Evolutionary conservation across 2,888 invertebrate genomes (phyloP).

Genomic region (Dryomyza anilis): DNA sequence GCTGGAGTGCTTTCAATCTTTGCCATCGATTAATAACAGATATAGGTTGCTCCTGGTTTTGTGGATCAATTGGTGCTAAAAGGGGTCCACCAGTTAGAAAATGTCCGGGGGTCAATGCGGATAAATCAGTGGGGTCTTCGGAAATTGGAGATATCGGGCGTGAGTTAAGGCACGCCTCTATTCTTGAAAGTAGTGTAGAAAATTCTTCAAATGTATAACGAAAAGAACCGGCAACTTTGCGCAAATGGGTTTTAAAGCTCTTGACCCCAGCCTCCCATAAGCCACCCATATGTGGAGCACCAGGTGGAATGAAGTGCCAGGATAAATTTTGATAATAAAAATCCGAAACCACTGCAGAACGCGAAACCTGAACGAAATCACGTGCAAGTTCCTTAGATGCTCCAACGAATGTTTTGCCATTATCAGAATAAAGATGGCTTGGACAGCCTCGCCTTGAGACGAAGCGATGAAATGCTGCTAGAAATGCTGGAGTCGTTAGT

Average conservation of each 20-base stretch:
- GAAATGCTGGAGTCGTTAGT: neutral
- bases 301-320: no score
- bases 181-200: conserved; percentile 12
- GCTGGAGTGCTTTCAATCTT: neutral
- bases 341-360: conserved; percentile 5
- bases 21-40: neutral
- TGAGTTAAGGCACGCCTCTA: conserved; percentile 23
- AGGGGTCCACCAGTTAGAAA: conserved; percentile 7
- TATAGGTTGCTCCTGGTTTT: neutral
- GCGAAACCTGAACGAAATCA: conserved; percentile 9
- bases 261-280: no score
- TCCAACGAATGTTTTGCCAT: conserved; percentile 11
- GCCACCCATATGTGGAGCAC: no score
- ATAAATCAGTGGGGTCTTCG: conserved; percentile 2
- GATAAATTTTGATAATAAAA: no score
- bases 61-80: conserved; percentile 9
- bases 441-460: neutral
- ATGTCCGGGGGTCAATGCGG: conserved; percentile 10
- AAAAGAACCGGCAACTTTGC: conserved; percentile 13
- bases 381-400: neutral
- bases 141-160: conserved; percentile 7
- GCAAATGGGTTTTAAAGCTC: conserved; percentile 26
- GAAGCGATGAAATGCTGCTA: neutral
- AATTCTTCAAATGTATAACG: conserved; percentile 18
- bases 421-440: conserved; percentile 5